Evolutionary conservation across 2,797 vertebrate species (phyloP).

Genomic region (Clamator glandarius): DNA sequence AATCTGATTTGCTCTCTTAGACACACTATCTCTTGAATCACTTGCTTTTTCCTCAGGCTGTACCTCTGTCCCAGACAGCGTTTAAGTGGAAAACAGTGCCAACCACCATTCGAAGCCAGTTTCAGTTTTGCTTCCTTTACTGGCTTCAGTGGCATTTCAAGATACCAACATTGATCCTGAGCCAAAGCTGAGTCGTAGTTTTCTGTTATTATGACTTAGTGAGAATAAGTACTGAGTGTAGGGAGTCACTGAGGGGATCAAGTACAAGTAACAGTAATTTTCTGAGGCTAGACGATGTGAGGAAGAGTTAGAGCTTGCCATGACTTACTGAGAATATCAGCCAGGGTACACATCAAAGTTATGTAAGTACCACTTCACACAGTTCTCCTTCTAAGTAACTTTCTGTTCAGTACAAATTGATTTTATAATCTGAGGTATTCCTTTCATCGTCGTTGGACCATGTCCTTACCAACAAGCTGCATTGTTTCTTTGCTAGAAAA

Average conservation of each 20-base stretch:
- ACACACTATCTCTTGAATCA: neutral
- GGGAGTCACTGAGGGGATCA: neutral
- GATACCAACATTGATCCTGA: neutral
- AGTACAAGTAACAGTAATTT: neutral
- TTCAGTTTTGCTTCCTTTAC: neutral
- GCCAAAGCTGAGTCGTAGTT: neutral
- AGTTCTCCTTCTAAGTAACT: slow-evolving; percentile 12
- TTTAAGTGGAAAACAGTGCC: neutral
- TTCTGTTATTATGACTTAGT: neutral
- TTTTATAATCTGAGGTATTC: slow-evolving; percentile 31
- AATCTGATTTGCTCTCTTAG: neutral
- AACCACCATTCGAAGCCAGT: neutral
- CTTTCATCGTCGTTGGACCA: slow-evolving; percentile 11
- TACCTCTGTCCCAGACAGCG: neutral
- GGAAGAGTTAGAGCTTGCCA: neutral
- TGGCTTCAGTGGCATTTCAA: neutral
- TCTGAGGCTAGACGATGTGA: neutral
- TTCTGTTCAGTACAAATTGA: slow-evolving; percentile 39
- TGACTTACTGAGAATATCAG: neutral
- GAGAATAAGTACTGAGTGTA: neutral
- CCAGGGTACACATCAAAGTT: neutral
- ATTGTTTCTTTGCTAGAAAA: slow-evolving; percentile 33
- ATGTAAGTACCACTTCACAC: neutral
- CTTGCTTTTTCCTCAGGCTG: neutral
- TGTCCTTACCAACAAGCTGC: slow-evolving; percentile 3